Evolutionary conservation across 1,140 invertebrate species (phyloP), one percentile per base, ranked within the genome.

Genomic region (Onthophagus taurus): DNA sequence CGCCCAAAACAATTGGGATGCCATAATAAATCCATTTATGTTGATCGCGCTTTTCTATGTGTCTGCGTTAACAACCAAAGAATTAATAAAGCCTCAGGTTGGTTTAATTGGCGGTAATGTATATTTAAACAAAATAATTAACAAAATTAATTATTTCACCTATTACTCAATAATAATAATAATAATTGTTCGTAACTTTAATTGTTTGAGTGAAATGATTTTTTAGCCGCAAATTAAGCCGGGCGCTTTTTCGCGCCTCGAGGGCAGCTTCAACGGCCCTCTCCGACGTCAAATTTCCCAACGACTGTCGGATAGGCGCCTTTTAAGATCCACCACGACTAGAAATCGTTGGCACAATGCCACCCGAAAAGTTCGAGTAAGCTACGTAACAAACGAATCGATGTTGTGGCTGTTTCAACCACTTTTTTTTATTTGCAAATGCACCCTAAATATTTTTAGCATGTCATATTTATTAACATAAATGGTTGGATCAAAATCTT

Each of bases 1-100:
- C 33, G 57, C 70, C 5, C 51, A 72, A 2, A 55, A 72, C 2
- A 72, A 79, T 37, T 85, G 86, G 81, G 73, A 77, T 24, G 72
- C 74, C 17, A 89, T 81, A 59, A 70, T 82, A 30, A 82, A 86
- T 61, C 81, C 83, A 0, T 68, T 85, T 33, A 69, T 83, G 9
- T 62, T 96, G 37, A 73, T 87, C 19, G 73, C 80, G 57, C 74
- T 84, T 1, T 88, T 85, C 58, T 86, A 78, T 53, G 66, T 83
- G 14, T 60, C 86, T 42, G 80, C 77, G 1, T 64, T 84, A 51
- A 82, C 84, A 59, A 77, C 81, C 0, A 72, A 75, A 51, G 76
- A 78, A 59, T 65, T 86, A 3, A 70, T 80, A 14, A 78, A 75
- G 52, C 76, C 78, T 31, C 74, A 78, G 74, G 84, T 85, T 54